Conservation (phyloP, 1,140 invertebrate genomes). For the Drosophila melanica region DNA sequence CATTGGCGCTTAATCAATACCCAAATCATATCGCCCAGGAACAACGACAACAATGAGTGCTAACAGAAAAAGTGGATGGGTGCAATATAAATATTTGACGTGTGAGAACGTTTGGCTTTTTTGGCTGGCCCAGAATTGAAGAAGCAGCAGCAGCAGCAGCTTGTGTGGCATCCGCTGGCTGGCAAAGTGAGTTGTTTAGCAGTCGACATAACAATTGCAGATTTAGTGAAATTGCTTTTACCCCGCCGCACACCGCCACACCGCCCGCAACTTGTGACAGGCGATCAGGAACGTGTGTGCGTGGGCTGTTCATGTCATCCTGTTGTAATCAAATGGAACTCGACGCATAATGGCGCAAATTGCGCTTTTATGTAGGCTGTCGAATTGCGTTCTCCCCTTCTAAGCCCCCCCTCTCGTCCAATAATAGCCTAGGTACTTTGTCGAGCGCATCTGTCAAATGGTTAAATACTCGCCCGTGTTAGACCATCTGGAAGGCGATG, state of each 20-base stretch:
- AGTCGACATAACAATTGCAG: slow-evolving; percentile 81
- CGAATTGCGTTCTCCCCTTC: slow-evolving; percentile 45
- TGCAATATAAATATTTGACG: slow-evolving; percentile 81
- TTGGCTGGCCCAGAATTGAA: slow-evolving; percentile 43
- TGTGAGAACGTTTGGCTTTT: slow-evolving; percentile 74
- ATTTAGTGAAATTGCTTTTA: slow-evolving; percentile 82
- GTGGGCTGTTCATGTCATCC: slow-evolving; percentile 60
- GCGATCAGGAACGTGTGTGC: slow-evolving; percentile 34
- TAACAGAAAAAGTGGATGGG: slow-evolving; percentile 3
- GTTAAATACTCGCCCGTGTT: slow-evolving; percentile 50
- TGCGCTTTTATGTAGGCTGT: slow-evolving; percentile 80
- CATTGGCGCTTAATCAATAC: slow-evolving; percentile 74
- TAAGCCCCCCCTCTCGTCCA: background rate
- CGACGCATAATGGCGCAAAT: slow-evolving; percentile 77
- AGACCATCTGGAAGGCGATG: slow-evolving; percentile 36
- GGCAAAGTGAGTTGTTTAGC: slow-evolving; percentile 76
- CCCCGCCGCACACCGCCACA: slow-evolving; percentile 10
- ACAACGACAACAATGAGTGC: slow-evolving; percentile 12
- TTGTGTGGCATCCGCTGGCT: background rate
- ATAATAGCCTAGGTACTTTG: slow-evolving; percentile 8
- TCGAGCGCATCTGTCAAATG: slow-evolving; percentile 67
- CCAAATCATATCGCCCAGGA: slow-evolving; percentile 56
- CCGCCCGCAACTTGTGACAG: slow-evolving; percentile 18
- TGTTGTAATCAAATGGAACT: slow-evolving; percentile 81
- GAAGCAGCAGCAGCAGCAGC: slow-evolving; percentile 3